Evolutionary conservation across 2,888 invertebrate species (phyloP), one percentile per base, ranked within the genome.

Genomic region (Pelosia muscerda): DNA sequence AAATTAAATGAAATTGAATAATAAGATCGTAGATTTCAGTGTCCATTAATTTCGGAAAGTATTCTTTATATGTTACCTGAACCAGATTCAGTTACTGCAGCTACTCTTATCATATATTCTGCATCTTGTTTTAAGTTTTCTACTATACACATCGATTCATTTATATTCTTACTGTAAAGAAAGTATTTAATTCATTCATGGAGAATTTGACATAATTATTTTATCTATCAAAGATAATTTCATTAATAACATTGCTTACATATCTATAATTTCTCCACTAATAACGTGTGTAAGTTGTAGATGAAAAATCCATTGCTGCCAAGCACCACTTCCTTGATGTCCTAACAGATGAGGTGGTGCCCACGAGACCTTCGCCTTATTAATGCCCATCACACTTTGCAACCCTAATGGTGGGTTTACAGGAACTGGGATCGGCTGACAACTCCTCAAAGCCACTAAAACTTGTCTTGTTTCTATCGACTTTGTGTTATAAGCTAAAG

Each of bases 321-420:
- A 96, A 0, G 96, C 96, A 1, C 96, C 96, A 72, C 93, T 95
- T 81, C 97, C 97, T 89, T 98, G 98, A 53, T 96, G 96, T 0
- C 96, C 96, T 63, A 98, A 86, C 31, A 97, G 91, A 89, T 97
- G 97, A 0, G 99, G 98, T 1, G 96, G 95, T 28, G 96, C 95
- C 99, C 99, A 99, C 0, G 96, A 96, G 0, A 98, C 96, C 84
- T 97, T 97, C 0, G 98, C 98, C 53, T 96, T 95, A 73, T 96
- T 95, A 0, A 96, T 95, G 0, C 97, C 97, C 89, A 98, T 96
- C 69, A 99, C 95, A 25, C 97, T 98, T 89, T 98, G 97, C 2
- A 99, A 95, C 2, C 96, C 95, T 2, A 96, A 96, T 0, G 98
- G 98, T 0, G 97, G 97, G 84, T 97, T 97, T 0, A 97, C 96